Evolutionary conservation across 2,888 invertebrate genomes (phyloP).

Genomic region (Alcis repandata): DNA sequence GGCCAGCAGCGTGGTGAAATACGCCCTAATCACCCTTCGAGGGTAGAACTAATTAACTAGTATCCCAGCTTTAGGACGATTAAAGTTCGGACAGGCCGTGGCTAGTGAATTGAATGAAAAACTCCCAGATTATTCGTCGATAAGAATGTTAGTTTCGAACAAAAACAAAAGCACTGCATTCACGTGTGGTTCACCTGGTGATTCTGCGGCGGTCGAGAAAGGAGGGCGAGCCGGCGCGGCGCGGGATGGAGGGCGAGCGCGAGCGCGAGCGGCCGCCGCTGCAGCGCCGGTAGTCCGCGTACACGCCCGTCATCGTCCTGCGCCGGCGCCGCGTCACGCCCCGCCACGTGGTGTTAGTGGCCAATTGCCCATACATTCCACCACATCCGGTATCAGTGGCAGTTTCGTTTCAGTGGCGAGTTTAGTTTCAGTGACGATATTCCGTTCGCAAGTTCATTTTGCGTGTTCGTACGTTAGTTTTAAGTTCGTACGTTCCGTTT

Average conservation of each 20-base stretch:
- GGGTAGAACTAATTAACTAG: too few relatives aligned
- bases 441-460: slow-evolving; percentile 5
- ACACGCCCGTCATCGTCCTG: slow-evolving; percentile 84
- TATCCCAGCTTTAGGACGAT: too few relatives aligned
- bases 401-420: too few relatives aligned
- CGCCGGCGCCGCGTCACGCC: slow-evolving; percentile 43
- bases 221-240: slow-evolving; percentile 97
- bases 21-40: too few relatives aligned
- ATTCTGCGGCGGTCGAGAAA: slow-evolving; percentile 97
- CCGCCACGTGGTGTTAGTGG: too few relatives aligned
- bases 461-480: background rate
- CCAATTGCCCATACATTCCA: slow-evolving; percentile 8
- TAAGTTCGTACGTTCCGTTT: too few relatives aligned
- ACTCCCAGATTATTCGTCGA: background rate
- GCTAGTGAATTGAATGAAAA: background rate
- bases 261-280: slow-evolving; percentile 84
- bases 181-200: slow-evolving; percentile 91
- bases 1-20: too few relatives aligned
- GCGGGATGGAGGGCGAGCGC: slow-evolving; percentile 96
- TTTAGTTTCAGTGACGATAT: too few relatives aligned
- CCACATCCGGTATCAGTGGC: slow-evolving; percentile 7
- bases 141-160: background rate
- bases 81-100: too few relatives aligned
- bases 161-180: slow-evolving; percentile 23
- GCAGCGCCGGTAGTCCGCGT: slow-evolving; percentile 85